Evolutionary conservation across 2,797 vertebrate species (phyloP).

Genomic region (Lepilemur septentrionalis): DNA sequence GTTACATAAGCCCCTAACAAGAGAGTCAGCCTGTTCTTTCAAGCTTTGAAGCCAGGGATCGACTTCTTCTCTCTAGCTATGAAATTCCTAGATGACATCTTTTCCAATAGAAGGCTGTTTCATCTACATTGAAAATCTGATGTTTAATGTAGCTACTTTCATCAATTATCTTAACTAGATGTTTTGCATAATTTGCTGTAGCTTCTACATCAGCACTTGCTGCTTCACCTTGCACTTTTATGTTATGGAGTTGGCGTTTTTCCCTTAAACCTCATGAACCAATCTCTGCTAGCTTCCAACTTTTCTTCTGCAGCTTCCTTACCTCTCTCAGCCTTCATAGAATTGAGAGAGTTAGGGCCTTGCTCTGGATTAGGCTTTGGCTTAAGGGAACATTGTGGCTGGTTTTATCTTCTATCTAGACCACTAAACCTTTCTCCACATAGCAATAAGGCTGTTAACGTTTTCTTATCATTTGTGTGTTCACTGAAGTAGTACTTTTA

Average conservation of each 20-base stretch:
- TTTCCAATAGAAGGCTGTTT: background rate
- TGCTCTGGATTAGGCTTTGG: background rate
- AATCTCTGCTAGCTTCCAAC: background rate
- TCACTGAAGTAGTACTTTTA: background rate
- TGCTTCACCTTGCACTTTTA: background rate
- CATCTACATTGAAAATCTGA: background rate
- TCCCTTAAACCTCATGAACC: background rate
- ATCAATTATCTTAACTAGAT: background rate
- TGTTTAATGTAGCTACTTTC: background rate
- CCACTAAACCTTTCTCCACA: background rate
- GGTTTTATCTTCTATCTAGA: background rate
- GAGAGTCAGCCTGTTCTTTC: background rate
- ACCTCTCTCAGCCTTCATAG: background rate
- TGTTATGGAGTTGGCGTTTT: background rate
- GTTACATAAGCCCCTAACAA: background rate
- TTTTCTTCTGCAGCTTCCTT: background rate
- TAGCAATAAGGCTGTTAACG: background rate
- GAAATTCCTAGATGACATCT: background rate
- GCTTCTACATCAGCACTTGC: background rate
- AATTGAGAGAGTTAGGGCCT: background rate
- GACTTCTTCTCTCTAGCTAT: background rate
- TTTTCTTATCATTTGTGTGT: background rate
- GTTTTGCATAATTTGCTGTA: background rate
- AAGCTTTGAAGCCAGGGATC: background rate
- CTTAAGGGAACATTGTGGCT: background rate